Evolutionary conservation across 2,888 invertebrate species (phyloP), one percentile per base, ranked within the genome.

Genomic region (Hirtodrosophila confusa): DNA sequence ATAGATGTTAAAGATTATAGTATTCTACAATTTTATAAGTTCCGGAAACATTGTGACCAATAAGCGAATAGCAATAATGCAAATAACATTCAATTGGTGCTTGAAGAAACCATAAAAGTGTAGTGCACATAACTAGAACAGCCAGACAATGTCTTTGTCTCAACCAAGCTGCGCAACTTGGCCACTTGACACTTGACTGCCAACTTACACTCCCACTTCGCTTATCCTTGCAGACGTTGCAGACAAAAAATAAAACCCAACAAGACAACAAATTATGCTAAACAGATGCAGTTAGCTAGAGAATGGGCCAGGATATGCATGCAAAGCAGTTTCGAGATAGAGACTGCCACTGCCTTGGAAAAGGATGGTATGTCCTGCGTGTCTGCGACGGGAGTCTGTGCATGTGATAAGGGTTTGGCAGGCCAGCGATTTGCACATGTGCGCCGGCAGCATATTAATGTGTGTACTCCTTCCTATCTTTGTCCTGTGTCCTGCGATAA

Each of bases 251-350:
- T 4, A 35, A 35, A 45, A 57, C 24, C 43, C 57, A 67, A 68
- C 60, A 72, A 71, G 80, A 58, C 76, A 67, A 67, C 78, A 86
- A 82, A 86, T 83, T 83, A 83, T 83, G 83, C 87, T 83, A 83
- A 83, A 74, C 62, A 86, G 79, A 84, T 83, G 83, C 83, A 83
- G 79, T 83, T 78, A 61, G 71, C 60, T 49, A 33, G 37, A 66
- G 61, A 36, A 44, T 60, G 56, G 44, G 54, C 50, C 58, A 55
- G 72, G 71, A 83, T 82, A 72, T 80, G 83, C 84, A 86, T 80
- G 75, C 67, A 68, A 69, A 86, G 80, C 77, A 69, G 65, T 63
- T 74, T 60, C 51, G 47, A 63, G 51, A 10, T n/a, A 44, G 45
- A 27, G 12, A n/a, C 27, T 27, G 5, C 27, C 3, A 27, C 27